phyloP scores from a whole-genome alignment of 2,888 invertebrate genomes.

The Athripsodes cinereus region DNA sequence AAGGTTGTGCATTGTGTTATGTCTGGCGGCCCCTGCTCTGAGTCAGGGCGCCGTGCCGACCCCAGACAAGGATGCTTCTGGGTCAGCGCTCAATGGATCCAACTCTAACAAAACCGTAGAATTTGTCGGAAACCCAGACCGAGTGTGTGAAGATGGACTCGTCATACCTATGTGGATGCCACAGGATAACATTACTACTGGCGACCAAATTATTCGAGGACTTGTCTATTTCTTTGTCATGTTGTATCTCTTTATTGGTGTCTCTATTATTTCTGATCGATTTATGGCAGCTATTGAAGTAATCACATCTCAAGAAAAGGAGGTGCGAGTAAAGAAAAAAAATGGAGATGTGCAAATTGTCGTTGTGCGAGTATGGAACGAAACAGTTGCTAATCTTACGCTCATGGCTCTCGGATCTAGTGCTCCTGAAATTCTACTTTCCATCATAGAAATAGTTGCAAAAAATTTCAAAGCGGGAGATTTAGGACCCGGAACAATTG shows the following conservation, averaged over 20 bases:
- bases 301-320: slow-evolving; percentile 95
- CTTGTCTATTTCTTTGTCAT: slow-evolving; percentile 83
- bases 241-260: slow-evolving; percentile 95
- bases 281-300: slow-evolving; percentile 99
- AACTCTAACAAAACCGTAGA: slow-evolving; percentile 4
- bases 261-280: slow-evolving; percentile 96
- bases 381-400: slow-evolving; percentile 97
- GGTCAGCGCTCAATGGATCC: slow-evolving; percentile 4
- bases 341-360: slow-evolving; percentile 84
- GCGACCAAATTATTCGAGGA: slow-evolving; percentile 80
- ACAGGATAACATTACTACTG: slow-evolving; percentile 64
- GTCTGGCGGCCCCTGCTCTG: slow-evolving; percentile 18
- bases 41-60: slow-evolving; percentile 36
- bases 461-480: slow-evolving; percentile 95
- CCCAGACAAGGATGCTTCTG: slow-evolving; percentile 34
- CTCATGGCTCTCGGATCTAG: slow-evolving; percentile 98
- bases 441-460: slow-evolving; percentile 96
- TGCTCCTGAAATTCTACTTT: slow-evolving; percentile 95
- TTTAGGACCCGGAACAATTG: slow-evolving; percentile 96
- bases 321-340: slow-evolving; percentile 83
- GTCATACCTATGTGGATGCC: slow-evolving; percentile 87
- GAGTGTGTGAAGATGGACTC: slow-evolving; percentile 74
- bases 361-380: slow-evolving; percentile 96
- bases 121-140: slow-evolving; percentile 25
- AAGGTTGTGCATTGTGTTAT: slow-evolving; percentile 14